Base-by-base conservation (phyloP, 2,113 vertebrate species). In the Hypomesus transpacificus region DNA sequence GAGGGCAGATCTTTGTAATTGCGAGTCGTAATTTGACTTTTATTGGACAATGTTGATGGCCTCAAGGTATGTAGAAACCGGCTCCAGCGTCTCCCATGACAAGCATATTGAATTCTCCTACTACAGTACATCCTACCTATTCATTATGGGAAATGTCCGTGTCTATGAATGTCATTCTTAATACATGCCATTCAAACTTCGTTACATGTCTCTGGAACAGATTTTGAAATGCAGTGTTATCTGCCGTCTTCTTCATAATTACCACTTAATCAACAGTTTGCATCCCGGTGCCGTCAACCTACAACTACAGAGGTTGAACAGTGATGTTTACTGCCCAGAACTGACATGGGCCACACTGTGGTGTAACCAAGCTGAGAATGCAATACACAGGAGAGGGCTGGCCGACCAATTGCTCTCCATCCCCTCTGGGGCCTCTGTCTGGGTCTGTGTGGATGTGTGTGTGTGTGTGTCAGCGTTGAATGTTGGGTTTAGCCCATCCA, bases 401-500 rank as follows among this genome's bases (percentile, higher is more conserved):
- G 9, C 0, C 50, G 66, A 18, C 1, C 1, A 71, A 24, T 3
- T 46, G 39, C 54, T 50, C 31, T 21, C 31, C 62, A 28, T 50
- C 64, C 13, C 64, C 34, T 20, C 20, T 58, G 20, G 13, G 39
- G 75, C 75, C 73, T 80, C 69, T 80, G 51, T 72, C 56, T 71
- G 64, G 54, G 70, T 72, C 22, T 24, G 74, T 73, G 72, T 75
- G 16, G 24, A 24, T 18, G 53, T 62, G 18, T 21, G 52, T 17
- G 8, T 17, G 4, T 21, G n/a, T 22, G 50, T 70, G 28, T 22
- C 6, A 9, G 39, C 68, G 76, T 73, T 60, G 64, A 82, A 77
- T 58, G 74, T 62, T 67, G 74, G 86, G 79, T 82, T 82, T 79
- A 82, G 81, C 84, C 53, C 54, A 39, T 59, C 68, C 56, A 34